Conservation (phyloP, 1,140 invertebrate genomes). For the Formica exsecta region DNA sequence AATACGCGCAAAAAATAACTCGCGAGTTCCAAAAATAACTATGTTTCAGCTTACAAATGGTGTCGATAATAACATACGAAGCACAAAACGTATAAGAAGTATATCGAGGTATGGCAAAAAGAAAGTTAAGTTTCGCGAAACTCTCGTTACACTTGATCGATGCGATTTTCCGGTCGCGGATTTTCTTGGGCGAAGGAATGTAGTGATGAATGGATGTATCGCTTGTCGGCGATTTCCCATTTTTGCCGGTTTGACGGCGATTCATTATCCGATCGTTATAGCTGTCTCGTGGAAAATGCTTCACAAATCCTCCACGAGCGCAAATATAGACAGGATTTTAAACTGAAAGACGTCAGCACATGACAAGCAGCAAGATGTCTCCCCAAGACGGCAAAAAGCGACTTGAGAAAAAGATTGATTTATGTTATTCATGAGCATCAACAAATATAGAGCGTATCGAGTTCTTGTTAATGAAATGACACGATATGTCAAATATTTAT, state of each 20-base stretch:
- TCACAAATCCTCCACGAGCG: constrained; percentile 37
- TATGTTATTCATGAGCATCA: not conserved
- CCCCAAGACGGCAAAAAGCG: not conserved
- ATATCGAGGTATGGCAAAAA: not conserved
- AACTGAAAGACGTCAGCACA: constrained; percentile 24
- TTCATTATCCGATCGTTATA: constrained; percentile 42
- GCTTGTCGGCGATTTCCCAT: not conserved
- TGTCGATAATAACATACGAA: not conserved
- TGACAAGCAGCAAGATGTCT: not conserved
- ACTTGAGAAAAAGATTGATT: not conserved
- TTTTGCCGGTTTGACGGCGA: not conserved
- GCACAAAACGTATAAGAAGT: not conserved
- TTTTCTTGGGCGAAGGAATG: not conserved
- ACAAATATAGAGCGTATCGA: constrained; percentile 15
- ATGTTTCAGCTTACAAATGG: not conserved
- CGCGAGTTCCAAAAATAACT: not conserved
- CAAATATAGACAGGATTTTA: constrained; percentile 4
- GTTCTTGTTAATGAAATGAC: not conserved
- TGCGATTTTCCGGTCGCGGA: not conserved
- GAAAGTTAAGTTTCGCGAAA: not conserved
- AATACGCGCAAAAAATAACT: constrained; percentile 30
- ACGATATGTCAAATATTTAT: not conserved
- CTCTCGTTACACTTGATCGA: not conserved
- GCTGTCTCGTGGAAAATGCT: constrained; percentile 20
- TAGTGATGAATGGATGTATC: constrained; percentile 9